phyloP scores from a whole-genome alignment of 2,888 invertebrate species.

The Graphium colonna region DNA sequence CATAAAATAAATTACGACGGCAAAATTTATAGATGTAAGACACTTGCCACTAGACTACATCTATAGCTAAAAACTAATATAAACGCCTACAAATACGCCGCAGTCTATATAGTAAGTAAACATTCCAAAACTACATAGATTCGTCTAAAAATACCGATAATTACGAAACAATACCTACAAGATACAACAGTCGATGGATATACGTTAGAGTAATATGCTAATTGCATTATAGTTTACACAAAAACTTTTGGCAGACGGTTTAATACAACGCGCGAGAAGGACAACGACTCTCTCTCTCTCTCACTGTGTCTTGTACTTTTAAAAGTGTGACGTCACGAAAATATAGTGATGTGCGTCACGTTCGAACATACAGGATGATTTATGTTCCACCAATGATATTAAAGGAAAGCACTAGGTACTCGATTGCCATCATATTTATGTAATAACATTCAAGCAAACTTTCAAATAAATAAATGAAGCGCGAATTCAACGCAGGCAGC shows the following conservation, averaged over 20 bases:
- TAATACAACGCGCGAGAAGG: too few relatives aligned
- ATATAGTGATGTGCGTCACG: too few relatives aligned
- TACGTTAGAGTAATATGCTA: neutral
- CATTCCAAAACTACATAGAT: conserved; percentile 57
- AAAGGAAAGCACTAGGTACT: too few relatives aligned
- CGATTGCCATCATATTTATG: too few relatives aligned
- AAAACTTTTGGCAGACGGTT: too few relatives aligned
- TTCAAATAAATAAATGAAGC: too few relatives aligned
- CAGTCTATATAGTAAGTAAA: conserved; percentile 46
- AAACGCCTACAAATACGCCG: conserved; percentile 12
- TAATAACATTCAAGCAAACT: too few relatives aligned
- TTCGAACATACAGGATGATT: too few relatives aligned
- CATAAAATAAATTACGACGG: conserved; percentile 10
- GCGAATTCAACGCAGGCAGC: too few relatives aligned
- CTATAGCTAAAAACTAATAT: conserved; percentile 12
- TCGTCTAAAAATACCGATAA: conserved; percentile 62
- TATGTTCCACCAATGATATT: too few relatives aligned
- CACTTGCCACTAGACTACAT: neutral
- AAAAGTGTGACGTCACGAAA: too few relatives aligned
- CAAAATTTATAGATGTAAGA: neutral
- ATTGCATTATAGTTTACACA: neutral
- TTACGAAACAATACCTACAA: conserved; percentile 36
- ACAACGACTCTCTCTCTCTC: neutral
- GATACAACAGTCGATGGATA: conserved; percentile 32
- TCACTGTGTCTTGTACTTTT: neutral